Evolutionary conservation across 1,140 invertebrate genomes (phyloP).

Genomic region (Odontomachus brunneus): DNA sequence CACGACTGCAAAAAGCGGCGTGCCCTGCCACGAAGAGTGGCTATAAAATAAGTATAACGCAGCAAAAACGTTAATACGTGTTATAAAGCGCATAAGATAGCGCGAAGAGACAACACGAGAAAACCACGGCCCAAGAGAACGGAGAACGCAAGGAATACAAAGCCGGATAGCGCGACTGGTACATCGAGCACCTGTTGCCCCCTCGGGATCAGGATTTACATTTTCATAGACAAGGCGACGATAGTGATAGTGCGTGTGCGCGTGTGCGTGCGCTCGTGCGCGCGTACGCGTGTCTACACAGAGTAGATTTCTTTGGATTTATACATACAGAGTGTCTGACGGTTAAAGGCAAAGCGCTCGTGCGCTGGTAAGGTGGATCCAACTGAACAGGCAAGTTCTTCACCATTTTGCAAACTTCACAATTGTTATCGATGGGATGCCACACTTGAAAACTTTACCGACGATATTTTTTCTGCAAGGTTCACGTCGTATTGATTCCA

Average conservation of each 20-base stretch:
- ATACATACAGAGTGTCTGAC: too few relatives aligned
- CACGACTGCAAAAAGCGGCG: background rate
- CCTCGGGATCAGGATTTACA: slow-evolving; percentile 66
- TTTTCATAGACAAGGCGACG: slow-evolving; percentile 66
- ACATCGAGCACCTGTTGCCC: slow-evolving; percentile 73
- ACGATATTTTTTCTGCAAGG: too few relatives aligned
- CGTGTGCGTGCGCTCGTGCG: background rate
- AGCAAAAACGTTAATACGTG: slow-evolving; percentile 27
- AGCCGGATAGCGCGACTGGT: slow-evolving; percentile 40
- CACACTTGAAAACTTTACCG: too few relatives aligned
- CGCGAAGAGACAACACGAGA: slow-evolving; percentile 26
- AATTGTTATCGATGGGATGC: too few relatives aligned
- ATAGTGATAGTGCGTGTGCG: background rate
- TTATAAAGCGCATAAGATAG: slow-evolving; percentile 39
- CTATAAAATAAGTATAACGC: slow-evolving; percentile 18
- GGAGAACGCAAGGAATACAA: slow-evolving; percentile 37
- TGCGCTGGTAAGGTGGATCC: too few relatives aligned
- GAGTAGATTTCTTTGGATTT: too few relatives aligned
- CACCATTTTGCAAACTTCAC: too few relatives aligned
- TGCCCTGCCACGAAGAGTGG: background rate
- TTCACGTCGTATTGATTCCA: too few relatives aligned
- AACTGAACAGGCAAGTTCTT: too few relatives aligned
- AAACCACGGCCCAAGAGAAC: slow-evolving; percentile 12
- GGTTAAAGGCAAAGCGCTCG: too few relatives aligned
- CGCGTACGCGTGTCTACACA: too few relatives aligned